Percentiles rank a stretch among this genome's conserved stretches.
These are phyloP conservation scores for Catalaphyllia jardinei DNA, from an alignment of 64 coral and sea anemone genomes.

Conservation along the genomic window DNA sequence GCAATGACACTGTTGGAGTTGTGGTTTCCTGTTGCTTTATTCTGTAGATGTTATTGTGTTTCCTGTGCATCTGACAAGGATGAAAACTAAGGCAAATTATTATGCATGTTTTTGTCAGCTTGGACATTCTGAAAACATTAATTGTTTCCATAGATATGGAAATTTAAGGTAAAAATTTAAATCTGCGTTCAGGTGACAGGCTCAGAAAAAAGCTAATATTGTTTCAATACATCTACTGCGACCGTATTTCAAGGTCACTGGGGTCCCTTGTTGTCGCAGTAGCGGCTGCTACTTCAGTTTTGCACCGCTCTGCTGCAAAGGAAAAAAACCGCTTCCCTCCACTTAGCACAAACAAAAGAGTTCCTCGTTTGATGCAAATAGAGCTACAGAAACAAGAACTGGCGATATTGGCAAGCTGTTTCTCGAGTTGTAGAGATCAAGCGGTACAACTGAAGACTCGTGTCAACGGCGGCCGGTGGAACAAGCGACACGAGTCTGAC, in stretches of 20 bases:
- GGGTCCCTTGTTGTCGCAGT: too few relatives aligned
- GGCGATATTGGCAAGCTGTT: not conserved
- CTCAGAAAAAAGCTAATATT: not conserved
- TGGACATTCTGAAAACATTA: not conserved
- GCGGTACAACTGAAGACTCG: not conserved
- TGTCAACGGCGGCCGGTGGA: not conserved
- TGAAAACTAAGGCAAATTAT: not conserved
- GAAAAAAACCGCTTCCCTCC: not conserved
- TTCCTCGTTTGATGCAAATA: not conserved
- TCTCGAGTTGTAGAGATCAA: not conserved
- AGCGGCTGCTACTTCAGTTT: too few relatives aligned
- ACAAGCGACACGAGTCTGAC: not conserved
- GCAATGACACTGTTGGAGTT: not conserved
- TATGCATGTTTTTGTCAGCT: not conserved
- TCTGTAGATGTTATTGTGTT: not conserved
- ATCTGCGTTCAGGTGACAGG: not conserved
- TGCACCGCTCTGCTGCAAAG: not conserved
- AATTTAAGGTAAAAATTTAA: not conserved
- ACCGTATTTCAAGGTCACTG: too few relatives aligned
- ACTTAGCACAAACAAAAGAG: not conserved
- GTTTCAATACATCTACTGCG: not conserved
- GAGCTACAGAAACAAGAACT: not conserved
- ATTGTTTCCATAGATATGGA: not conserved
- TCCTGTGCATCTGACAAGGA: not conserved
- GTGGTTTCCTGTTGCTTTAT: not conserved